phyloP scores from a whole-genome alignment of 2,113 vertebrate genomes.

The Mobula hypostoma region DNA sequence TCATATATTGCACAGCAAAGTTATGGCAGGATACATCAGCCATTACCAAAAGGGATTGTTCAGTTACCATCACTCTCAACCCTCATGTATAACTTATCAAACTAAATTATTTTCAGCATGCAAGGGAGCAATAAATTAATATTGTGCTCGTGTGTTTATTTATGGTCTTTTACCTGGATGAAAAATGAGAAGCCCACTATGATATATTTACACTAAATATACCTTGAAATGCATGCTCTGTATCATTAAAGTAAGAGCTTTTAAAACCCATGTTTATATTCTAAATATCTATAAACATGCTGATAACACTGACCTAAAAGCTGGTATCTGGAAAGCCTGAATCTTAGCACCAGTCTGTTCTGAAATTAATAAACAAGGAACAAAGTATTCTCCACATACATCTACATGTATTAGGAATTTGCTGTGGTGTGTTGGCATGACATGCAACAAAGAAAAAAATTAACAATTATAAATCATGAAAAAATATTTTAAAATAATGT shows the following conservation, averaged over 20 bases:
- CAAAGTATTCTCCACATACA: too few species aligned
- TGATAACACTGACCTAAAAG: neutral
- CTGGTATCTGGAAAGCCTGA: too few species aligned
- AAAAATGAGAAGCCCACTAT: neutral
- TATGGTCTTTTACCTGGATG: neutral
- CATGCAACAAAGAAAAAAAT: too few species aligned
- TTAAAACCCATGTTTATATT: neutral
- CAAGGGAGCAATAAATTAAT: neutral
- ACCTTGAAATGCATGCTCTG: neutral
- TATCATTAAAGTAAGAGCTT: neutral
- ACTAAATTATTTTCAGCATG: neutral
- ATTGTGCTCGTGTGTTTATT: neutral
- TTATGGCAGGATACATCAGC: neutral
- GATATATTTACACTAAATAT: neutral
- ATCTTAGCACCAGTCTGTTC: neutral
- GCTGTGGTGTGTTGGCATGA: too few species aligned
- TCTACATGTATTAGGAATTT: too few species aligned
- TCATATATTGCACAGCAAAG: neutral
- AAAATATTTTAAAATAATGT: too few species aligned
- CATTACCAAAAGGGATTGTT: conserved; percentile 26
- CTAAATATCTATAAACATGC: neutral
- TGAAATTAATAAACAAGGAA: neutral
- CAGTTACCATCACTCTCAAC: neutral
- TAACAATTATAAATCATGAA: too few species aligned
- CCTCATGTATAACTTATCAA: neutral